phyloP scores from a whole-genome alignment of 2,113 vertebrate species.

The Donacobius atricapilla region DNA sequence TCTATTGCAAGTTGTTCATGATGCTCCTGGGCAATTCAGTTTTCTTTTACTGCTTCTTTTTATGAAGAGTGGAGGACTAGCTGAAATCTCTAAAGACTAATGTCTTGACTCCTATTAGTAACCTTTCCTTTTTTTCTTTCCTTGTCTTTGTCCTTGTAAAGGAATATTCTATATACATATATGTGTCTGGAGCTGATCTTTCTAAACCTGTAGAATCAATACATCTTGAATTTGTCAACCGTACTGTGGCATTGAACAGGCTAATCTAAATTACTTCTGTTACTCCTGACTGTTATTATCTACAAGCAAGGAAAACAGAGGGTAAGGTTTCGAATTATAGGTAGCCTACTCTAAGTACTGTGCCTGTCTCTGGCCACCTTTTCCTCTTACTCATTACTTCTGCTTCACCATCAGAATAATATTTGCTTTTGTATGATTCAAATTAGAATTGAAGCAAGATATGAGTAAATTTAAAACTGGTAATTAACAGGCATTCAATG shows the following conservation, averaged over 20 bases:
- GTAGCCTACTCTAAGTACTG: not conserved
- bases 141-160: not conserved
- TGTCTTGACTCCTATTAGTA: not conserved
- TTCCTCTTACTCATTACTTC: not conserved
- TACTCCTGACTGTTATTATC: not conserved
- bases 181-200: not conserved
- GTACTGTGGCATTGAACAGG: not conserved
- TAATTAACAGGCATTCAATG: not conserved
- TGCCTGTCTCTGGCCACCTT: not conserved
- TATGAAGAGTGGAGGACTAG: not conserved
- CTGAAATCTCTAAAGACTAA: not conserved
- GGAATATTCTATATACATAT: not conserved
- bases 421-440: not conserved
- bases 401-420: not conserved
- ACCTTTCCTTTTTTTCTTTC: not conserved
- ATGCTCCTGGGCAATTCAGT: not conserved
- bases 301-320: not conserved
- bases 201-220: not conserved
- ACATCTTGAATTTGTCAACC: not conserved
- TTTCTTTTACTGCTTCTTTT: not conserved
- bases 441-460: not conserved
- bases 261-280: not conserved
- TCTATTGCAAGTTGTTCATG: not conserved
- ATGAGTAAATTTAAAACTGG: not conserved
- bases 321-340: not conserved